A percentile compares a stretch with the other conserved stretches of the same genome.
Evolutionary conservation across 2,888 invertebrate species (phyloP).

Genomic region (Phymatocera aterrima): DNA sequence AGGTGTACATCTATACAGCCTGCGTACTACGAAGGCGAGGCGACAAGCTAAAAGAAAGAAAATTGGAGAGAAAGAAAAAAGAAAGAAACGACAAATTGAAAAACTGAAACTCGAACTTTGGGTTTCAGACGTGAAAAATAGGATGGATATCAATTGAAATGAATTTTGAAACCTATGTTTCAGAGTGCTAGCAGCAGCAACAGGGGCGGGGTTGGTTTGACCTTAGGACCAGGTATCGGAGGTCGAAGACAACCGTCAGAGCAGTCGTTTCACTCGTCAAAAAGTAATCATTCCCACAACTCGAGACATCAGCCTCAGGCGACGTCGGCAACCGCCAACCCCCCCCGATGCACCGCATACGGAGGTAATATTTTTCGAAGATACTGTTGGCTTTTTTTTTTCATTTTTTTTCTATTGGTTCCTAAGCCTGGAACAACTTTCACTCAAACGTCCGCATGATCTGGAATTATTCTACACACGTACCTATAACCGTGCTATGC

Average conservation of each 20-base stretch:
- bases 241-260: slow-evolving; percentile 70
- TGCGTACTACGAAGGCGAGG: no score
- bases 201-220: slow-evolving; percentile 62
- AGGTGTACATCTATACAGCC: no score
- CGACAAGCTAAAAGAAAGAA: no score
- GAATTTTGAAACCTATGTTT: background rate
- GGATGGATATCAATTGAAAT: background rate
- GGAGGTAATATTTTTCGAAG: slow-evolving; percentile 30
- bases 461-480: background rate
- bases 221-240: slow-evolving; percentile 59
- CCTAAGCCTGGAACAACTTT: no score
- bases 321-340: slow-evolving; percentile 47
- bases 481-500: no score
- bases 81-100: background rate
- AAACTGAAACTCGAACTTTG: background rate
- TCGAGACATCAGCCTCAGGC: slow-evolving; percentile 62
- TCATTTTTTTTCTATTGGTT: no score
- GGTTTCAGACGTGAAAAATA: no score
- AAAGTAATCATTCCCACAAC: slow-evolving; percentile 67
- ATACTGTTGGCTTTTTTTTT: background rate
- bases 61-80: background rate
- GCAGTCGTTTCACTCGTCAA: slow-evolving; percentile 72
- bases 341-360: slow-evolving; percentile 41
- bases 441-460: background rate
- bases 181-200: slow-evolving; percentile 69